Base-by-base conservation (phyloP, 64 coral and sea anemone species). In the Cladopsammia gracilis region DNA sequence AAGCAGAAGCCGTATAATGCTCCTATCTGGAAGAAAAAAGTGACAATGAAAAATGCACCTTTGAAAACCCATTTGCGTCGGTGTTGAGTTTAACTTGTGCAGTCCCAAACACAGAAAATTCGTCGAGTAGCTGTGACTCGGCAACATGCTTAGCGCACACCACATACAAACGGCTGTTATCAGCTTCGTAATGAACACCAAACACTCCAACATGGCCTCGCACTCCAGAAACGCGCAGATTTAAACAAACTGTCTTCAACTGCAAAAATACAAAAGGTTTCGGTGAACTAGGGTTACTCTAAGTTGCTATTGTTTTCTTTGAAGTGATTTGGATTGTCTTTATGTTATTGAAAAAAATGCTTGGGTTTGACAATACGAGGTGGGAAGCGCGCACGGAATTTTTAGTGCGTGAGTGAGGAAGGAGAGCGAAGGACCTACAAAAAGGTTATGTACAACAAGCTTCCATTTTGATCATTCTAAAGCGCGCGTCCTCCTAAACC, bases 111-210 rank as follows among this genome's bases (percentile, higher is more conserved):
- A 50, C 62, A 71, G 4, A 53, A 58, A 95, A 95, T 54, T 95
- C 87, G 60, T 73, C 44, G 8, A 86, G 4, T 3, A 91, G 65
- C 66, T 95, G 78, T n/a, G 60, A 58, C 19, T 91, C 80, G 13
- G 93, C 91, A 6, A 95, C 79, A 20, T 85, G 70, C 67, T 95
- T 95, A 48, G 88, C 81, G 76, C 93, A 95, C 42, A 95, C 93
- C 8, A 95, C 73, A 79, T 90, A 95, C 88, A 91, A 15, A 13
- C 93, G 93, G 45, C 88, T 95, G 88, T 95, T 95, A 43, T 95
- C 93, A 43, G 93, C 89, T 64, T 91, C 88, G 80, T 90, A 95
- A 56, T 91, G 82, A 67, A 86, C 24, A 16, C 93, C 88, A 65
- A 95, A 91, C 9, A 95, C 93, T 59, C 93, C 93, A 43, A 95